Base-by-base conservation (phyloP, 1,140 invertebrate species). In the Drosophila gunungcola region DNA sequence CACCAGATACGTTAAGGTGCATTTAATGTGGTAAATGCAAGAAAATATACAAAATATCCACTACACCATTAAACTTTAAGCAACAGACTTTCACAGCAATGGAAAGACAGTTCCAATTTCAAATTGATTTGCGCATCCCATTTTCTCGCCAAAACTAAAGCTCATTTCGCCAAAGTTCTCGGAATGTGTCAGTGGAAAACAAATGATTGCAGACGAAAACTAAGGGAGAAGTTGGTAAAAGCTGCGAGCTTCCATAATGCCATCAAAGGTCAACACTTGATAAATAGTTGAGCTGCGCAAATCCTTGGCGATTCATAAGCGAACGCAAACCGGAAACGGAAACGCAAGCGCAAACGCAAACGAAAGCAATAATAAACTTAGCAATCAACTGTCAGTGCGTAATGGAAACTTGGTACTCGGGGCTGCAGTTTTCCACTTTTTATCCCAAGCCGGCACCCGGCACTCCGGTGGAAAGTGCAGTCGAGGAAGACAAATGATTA, bases 331-430 rank as follows among this genome's bases (percentile, higher is more conserved):
- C 64, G 46, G 62, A 72, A 70, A 56, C 67, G 48, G 60, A 63
- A 54, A 42, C 49, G 49, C 41, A 63, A 54, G 34, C 49, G 49
- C 41, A 68, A 68, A 39, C 49, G 51, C 51, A 70, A 68, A 56
- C 67, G 64, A 69, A 72, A 68, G 74, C 74, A 77, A 78, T 78
- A 78, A 78, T 78, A 78, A 78, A 77, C 74, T 78, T 78, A 54
- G 74, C 74, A 78, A 78, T 78, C 74, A 78, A 64, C 74, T 78
- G 73, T 78, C 74, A 78, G 74, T 78, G 74, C 74, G 74, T 78
- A 78, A 78, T 78, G 74, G 73, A 78, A 78, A 62, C 73, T 77
- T 65, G 41, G 61, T 52, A 53, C 43, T 27, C 13, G 16, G 21
- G 16, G 21, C 52, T 70, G 65, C 67, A 69, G 21, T 69, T 46